Evolutionary conservation across 2,888 invertebrate genomes (phyloP), one percentile per base, ranked within the genome.

Genomic region (Metacarcinus magister): DNA sequence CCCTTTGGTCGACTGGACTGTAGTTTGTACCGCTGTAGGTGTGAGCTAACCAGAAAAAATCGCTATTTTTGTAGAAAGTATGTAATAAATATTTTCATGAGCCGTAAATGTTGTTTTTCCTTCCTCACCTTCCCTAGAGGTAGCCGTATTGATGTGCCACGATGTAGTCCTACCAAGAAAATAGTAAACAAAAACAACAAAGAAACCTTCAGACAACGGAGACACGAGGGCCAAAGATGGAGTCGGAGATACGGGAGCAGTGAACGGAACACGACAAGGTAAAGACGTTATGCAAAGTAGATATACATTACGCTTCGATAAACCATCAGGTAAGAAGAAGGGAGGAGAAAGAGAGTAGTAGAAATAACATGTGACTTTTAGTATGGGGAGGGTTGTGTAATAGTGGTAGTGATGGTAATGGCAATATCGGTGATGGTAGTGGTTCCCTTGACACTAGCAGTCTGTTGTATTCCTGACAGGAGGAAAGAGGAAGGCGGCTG

Each of bases 11-110:
- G 82, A 82, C 82, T 82, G 10, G 32, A 82, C 82, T 82, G 92
- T 92, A 82, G 82, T 82, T 67, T 82, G 94, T 94, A 44, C 44
- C 82, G 43, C 82, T 82, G 82, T 67, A 44, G 32, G 94, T 94
- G 75, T 75, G 94, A 43, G 90, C 90, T 95, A 91, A 91, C 67
- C 54, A 67, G 54, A 95, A 32, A 94, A 95, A 95, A n/a, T 82
- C 93, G 92, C 92, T 95, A 95, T 95, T 95, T 95, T 95, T 95
- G 94, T 94, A 95, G 95, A 60, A 95, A 95, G 95, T 95, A 95
- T 94, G 90, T 82, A 95, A 95, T 95, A 89, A 95, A 92, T 95
- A 95, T 95, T 95, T 95, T 95, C 95, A 95, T 92, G 95, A 95
- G n/a, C 54, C 92, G 82, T 82, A 82, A 4, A 32, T 28, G 32